phyloP scores from a whole-genome alignment of 2,113 vertebrate genomes.

The Dryoscopus gambensis region DNA sequence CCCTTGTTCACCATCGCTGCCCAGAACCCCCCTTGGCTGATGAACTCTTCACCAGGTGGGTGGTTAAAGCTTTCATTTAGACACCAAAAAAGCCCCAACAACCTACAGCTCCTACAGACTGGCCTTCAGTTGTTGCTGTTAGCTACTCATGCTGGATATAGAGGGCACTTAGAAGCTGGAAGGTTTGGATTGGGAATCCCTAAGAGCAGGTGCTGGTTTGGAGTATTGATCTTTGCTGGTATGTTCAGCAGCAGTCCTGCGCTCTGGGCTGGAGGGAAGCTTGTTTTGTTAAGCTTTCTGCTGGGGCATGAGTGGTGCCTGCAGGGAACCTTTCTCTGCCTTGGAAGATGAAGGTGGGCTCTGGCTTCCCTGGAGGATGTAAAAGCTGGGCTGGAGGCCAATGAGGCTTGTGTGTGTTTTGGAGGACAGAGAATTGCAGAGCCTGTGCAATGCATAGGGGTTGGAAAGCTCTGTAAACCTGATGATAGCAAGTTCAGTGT shows the following conservation, averaged over 20 bases:
- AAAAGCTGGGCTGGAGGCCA: background rate
- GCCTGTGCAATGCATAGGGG: background rate
- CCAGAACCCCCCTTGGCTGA: background rate
- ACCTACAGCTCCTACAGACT: background rate
- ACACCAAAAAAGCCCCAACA: background rate
- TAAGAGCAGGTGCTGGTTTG: background rate
- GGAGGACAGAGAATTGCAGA: background rate
- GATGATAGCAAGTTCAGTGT: background rate
- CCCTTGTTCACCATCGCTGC: background rate
- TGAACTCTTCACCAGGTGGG: background rate
- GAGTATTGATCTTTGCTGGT: background rate
- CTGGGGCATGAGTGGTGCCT: background rate
- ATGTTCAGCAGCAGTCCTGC: background rate
- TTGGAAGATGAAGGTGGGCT: background rate
- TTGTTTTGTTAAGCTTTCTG: background rate
- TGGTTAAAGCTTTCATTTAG: background rate
- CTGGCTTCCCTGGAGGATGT: background rate
- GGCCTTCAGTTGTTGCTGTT: background rate
- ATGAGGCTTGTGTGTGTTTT: background rate
- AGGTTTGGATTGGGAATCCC: background rate
- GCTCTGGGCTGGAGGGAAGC: background rate
- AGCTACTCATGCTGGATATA: background rate
- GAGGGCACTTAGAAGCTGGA: background rate
- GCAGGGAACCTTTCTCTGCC: background rate
- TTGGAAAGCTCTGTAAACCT: background rate